phyloP scores from a whole-genome alignment of 1,140 invertebrate species.

The Holcopasites calliopsidis region DNA sequence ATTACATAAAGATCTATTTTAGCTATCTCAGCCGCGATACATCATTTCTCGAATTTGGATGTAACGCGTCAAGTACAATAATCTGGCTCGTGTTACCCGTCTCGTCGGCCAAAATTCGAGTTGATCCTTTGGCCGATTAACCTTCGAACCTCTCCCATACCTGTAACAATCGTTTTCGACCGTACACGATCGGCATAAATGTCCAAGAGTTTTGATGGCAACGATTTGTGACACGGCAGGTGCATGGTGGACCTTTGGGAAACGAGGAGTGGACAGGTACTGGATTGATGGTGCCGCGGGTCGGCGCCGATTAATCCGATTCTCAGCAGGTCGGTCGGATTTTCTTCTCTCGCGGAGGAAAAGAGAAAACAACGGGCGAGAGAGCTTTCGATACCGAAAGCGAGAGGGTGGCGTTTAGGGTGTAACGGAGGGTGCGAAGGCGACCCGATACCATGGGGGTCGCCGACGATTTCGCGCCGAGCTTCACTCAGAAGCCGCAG shows the following conservation, averaged over 20 bases:
- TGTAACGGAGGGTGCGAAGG: constrained; percentile 54
- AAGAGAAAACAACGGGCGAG: constrained; percentile 7
- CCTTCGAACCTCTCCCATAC: background rate
- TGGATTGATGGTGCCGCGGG: constrained; percentile 64
- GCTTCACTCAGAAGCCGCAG: constrained; percentile 98
- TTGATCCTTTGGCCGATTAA: constrained; percentile 4
- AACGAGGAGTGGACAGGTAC: background rate
- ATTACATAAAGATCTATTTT: constrained; percentile 51
- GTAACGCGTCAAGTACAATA: constrained; percentile 31
- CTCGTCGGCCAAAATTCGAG: background rate
- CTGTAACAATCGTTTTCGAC: too few species aligned
- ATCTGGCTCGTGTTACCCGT: constrained; percentile 10
- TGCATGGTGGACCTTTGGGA: background rate
- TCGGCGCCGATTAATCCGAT: constrained; percentile 54
- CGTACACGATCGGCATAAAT: too few species aligned
- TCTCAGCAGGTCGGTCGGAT: background rate
- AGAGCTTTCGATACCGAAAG: constrained; percentile 7
- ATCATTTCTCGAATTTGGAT: constrained; percentile 28
- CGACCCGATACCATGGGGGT: constrained; percentile 84
- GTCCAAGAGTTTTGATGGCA: background rate
- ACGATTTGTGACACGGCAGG: background rate
- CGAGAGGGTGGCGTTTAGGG: constrained; percentile 35
- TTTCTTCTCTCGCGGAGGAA: background rate
- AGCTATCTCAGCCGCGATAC: constrained; percentile 24
- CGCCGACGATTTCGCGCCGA: constrained; percentile 96